Base-by-base conservation (phyloP, 2,888 invertebrate genomes). In the Cheilosia variabilis region DNA sequence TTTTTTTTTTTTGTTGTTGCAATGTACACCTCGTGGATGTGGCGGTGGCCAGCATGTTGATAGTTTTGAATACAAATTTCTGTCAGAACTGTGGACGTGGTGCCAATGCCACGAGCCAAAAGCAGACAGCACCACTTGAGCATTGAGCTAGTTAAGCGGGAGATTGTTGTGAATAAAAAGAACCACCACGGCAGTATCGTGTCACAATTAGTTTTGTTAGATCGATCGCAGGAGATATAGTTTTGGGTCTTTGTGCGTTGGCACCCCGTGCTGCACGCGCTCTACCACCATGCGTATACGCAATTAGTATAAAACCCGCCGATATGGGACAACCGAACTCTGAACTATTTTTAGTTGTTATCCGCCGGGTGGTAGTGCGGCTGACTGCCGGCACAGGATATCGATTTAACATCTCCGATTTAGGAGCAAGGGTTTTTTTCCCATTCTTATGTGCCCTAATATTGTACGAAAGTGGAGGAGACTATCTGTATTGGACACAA, bases 151-250 rank as follows among this genome's bases (percentile, higher is more conserved):
- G 84, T 84, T 79, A 71, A 75, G 65, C 65, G 37, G 22, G 65
- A 45, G 53, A 69, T 84, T 65, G 75, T 75, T 55, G 63, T 63
- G 52, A 77, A 66, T 57, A 80, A 68, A 83, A 69, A 47, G 52
- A 71, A 65, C 57, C 78, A 69, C 73, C 45, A 62, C 77, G 17
- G 17, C 17, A 50, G 37, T 75, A 63, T 80, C 75, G 75, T 66
- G 79, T 79, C 84, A 79, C 79, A 84, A 79, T 84, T 83, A 77
- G 72, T 53, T 63, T 45, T 79, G 84, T 84, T 84, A 84, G 84
- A 84, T 84, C 84, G 79, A 84, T 84, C 79, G 75, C 65, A 55
- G 31, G 75, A 79, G 79, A 84, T 84, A 84, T 63, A 45, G 66
- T 78, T 83, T 83, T 69, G 53, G 77, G 57, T 52, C 41, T 62